Evolutionary conservation across 2,797 vertebrate species (phyloP).

Genomic region (Melanotaenia pygmaea): DNA sequence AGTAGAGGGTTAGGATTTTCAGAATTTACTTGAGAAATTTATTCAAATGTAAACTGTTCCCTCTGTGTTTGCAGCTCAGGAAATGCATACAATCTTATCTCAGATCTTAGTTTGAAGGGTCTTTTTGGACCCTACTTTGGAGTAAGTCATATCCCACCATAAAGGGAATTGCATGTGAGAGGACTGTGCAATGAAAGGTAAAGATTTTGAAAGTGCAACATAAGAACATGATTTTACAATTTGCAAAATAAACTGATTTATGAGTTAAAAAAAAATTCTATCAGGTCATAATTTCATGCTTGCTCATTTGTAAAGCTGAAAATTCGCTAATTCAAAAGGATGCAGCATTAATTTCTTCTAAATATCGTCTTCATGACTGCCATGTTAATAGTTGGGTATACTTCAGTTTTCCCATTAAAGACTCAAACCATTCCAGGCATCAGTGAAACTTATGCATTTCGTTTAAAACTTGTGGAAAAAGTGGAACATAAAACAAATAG

Average conservation of each 20-base stretch:
- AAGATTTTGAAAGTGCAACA: no score
- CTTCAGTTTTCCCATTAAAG: not conserved
- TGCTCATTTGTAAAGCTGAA: not conserved
- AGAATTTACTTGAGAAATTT: no score
- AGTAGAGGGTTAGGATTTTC: no score
- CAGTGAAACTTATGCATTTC: no score
- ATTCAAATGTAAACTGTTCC: not conserved
- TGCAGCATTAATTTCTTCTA: not conserved
- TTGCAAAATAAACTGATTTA: no score
- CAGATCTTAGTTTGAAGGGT: not conserved
- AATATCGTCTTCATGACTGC: no score
- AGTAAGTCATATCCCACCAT: not conserved
- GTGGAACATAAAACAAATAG: not conserved
- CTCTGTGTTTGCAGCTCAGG: no score
- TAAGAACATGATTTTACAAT: no score
- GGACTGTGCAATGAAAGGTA: not conserved
- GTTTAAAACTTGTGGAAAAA: not conserved
- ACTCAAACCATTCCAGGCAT: not conserved
- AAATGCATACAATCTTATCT: not conserved
- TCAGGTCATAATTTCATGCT: not conserved
- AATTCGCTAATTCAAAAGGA: not conserved
- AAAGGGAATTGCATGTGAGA: not conserved
- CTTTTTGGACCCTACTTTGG: not conserved
- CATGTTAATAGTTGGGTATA: not conserved
- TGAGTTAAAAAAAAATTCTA: not conserved